These are phyloP conservation scores for Coptotermes formosanus DNA, from an alignment of 1,140 invertebrate species.

Conservation along the genomic window DNA sequence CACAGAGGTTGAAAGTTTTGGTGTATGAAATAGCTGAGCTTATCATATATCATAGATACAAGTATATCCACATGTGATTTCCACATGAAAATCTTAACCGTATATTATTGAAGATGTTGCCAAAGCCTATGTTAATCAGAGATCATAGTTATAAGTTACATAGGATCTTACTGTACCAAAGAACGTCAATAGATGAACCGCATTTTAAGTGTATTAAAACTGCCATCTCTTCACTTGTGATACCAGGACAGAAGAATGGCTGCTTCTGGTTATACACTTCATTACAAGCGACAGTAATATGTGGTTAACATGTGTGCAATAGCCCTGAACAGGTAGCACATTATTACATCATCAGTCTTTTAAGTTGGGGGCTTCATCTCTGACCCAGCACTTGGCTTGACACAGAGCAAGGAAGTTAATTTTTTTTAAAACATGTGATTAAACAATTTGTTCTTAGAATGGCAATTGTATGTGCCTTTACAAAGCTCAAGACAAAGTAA, in stretches of 20 bases:
- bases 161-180: not conserved
- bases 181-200: not conserved
- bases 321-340: too few relatives aligned
- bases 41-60: not conserved
- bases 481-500: not conserved
- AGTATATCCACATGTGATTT: not conserved
- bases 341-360: too few relatives aligned
- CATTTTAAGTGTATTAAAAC: not conserved
- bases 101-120: not conserved
- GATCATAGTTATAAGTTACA: not conserved
- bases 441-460: not conserved
- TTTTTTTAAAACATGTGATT: not conserved
- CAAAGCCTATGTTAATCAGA: not conserved
- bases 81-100: not conserved
- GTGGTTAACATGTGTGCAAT: too few relatives aligned
- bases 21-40: not conserved
- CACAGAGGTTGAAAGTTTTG: not conserved
- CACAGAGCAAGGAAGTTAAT: too few relatives aligned
- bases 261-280: not conserved
- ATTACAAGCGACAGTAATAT: not conserved
- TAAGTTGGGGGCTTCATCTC: too few relatives aligned
- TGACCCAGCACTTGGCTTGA: too few relatives aligned
- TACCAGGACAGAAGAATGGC: not conserved
- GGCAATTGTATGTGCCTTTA: conserved; percentile 8
- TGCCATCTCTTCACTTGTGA: not conserved